These are phyloP conservation scores for Procambarus clarkii DNA, from an alignment of 1,140 invertebrate genomes.

Conservation along the genomic window DNA sequence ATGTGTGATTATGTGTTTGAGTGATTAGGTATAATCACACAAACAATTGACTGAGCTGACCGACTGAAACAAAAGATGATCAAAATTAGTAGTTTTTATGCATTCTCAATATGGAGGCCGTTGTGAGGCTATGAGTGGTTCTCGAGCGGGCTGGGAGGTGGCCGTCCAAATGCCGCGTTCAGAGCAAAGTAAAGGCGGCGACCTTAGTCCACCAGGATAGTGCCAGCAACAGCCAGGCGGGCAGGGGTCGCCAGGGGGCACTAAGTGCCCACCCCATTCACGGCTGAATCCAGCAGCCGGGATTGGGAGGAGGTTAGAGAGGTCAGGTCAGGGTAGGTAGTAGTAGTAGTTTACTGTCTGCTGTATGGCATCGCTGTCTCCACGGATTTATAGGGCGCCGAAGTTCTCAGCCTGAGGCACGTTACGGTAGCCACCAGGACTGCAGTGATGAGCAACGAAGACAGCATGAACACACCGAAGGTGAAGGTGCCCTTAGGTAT, in stretches of 20 bases:
- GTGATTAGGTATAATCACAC: no score
- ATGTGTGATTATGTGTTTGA: no score
- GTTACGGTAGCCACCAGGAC: slow-evolving; percentile 55
- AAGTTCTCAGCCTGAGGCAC: slow-evolving; percentile 39
- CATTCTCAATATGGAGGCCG: not conserved
- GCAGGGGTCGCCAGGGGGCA: not conserved
- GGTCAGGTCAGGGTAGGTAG: not conserved
- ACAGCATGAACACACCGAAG: slow-evolving; percentile 45
- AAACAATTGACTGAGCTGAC: no score
- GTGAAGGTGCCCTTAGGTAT: slow-evolving; percentile 39
- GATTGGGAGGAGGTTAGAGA: not conserved
- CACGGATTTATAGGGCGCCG: slow-evolving; percentile 36
- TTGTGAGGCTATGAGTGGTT: not conserved
- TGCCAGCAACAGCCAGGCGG: slow-evolving; percentile 49
- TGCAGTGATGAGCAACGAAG: slow-evolving; percentile 44
- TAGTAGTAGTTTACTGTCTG: slow-evolving; percentile 14
- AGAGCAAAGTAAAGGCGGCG: slow-evolving; percentile 11
- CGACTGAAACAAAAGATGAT: no score
- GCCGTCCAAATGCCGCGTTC: slow-evolving; percentile 44
- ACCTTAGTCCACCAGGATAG: slow-evolving; percentile 18
- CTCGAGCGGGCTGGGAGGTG: not conserved
- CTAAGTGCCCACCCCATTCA: not conserved
- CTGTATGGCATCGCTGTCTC: slow-evolving; percentile 42
- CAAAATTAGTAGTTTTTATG: no score
- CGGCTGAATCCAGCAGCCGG: slow-evolving; percentile 59